Conservation (phyloP, 2,797 vertebrate species). For the Siniperca obscura region DNA sequence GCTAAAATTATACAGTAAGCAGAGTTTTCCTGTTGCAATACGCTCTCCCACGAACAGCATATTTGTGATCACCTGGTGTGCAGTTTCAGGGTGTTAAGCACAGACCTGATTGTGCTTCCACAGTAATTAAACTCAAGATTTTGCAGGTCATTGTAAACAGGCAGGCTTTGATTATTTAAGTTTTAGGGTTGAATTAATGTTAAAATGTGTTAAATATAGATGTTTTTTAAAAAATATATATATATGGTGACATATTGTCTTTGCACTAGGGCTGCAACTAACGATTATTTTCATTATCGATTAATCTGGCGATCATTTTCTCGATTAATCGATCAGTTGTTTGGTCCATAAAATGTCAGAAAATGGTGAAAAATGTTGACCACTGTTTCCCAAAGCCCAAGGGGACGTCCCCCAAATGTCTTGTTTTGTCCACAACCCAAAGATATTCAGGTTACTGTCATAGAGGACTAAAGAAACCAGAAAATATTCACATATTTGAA, state of each 20-base stretch:
- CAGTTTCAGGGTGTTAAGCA: constrained; percentile 15
- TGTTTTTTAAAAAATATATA: too few species aligned
- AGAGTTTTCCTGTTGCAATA: constrained; percentile 15
- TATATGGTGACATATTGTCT: neutral
- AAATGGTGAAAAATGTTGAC: too few species aligned
- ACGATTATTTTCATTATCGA: too few species aligned
- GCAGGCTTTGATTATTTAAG: neutral
- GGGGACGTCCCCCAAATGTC: too few species aligned
- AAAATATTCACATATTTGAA: too few species aligned
- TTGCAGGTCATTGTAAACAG: constrained; percentile 2
- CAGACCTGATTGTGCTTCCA: neutral
- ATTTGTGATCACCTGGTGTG: constrained; percentile 31
- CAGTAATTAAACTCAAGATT: constrained; percentile 19
- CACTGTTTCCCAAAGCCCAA: too few species aligned
- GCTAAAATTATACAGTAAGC: constrained; percentile 48
- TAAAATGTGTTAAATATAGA: neutral
- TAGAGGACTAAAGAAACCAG: too few species aligned
- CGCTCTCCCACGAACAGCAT: neutral
- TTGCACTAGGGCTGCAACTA: neutral
- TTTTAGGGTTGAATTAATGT: constrained; percentile 2
- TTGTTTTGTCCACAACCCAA: too few species aligned
- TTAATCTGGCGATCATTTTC: too few species aligned
- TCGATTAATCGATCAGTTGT: too few species aligned
- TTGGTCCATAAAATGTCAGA: too few species aligned
- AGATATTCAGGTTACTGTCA: too few species aligned